Evolutionary conservation across 2,113 vertebrate species (phyloP).

Genomic region (Tupaia tana): DNA sequence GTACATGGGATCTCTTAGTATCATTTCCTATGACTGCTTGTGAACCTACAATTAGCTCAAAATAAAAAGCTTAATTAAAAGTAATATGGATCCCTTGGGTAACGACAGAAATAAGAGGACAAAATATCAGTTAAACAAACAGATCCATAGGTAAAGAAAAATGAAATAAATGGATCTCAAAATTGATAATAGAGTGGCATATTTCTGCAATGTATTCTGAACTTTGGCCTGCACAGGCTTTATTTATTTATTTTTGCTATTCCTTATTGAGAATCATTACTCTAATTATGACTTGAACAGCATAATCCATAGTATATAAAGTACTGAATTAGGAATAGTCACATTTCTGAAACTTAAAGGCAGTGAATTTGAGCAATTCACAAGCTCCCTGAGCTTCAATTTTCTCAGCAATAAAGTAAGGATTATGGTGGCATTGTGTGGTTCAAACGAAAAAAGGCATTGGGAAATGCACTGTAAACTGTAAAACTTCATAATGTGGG

Average conservation of each 20-base stretch:
- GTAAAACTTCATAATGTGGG: not conserved
- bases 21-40: not conserved
- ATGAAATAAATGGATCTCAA: not conserved
- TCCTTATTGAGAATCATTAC: not conserved
- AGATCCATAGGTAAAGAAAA: not conserved
- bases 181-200: not conserved
- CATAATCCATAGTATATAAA: not conserved
- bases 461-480: not conserved
- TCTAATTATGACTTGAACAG: not conserved
- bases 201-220: not conserved
- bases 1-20: not conserved
- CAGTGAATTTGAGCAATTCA: not conserved
- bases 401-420: not conserved
- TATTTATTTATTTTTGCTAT: not conserved
- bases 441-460: not conserved
- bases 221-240: not conserved
- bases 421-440: not conserved
- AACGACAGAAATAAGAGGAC: not conserved
- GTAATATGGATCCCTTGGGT: not conserved
- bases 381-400: not conserved
- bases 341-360: slow-evolving; percentile 1
- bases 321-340: not conserved
- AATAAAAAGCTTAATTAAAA: not conserved
- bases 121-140: not conserved
- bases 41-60: not conserved